Conservation (phyloP, 2,797 vertebrate genomes). For the Syngnathus acus region DNA sequence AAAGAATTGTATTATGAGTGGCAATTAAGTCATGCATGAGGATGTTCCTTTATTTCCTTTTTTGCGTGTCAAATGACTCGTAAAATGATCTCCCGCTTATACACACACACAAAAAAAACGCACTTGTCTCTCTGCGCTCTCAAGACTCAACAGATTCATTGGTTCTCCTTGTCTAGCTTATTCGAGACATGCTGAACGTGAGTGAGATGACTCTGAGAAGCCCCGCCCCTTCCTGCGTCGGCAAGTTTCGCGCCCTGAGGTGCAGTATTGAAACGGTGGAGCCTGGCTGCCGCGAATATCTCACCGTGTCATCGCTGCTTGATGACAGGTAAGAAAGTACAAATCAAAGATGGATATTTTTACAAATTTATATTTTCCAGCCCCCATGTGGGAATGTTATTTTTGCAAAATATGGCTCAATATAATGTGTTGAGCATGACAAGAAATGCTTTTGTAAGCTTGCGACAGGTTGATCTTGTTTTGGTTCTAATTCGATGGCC, state of each 20-base stretch:
- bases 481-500: too few species aligned
- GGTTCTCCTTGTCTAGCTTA: constrained; percentile 59
- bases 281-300: constrained; percentile 60
- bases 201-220: constrained; percentile 69
- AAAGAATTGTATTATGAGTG: too few species aligned
- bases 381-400: too few species aligned
- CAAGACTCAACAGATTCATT: background rate
- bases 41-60: background rate
- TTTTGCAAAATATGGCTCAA: too few species aligned
- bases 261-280: constrained; percentile 74
- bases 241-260: constrained; percentile 77
- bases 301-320: constrained; percentile 52
- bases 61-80: background rate
- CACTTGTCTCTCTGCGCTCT: background rate
- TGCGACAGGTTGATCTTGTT: too few species aligned
- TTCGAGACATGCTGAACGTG: constrained; percentile 76
- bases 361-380: too few species aligned
- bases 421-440: too few species aligned
- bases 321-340: constrained; percentile 53
- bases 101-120: background rate
- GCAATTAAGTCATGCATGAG: background rate
- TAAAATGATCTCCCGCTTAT: background rate
- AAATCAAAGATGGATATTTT: too few species aligned
- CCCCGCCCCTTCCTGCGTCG: constrained; percentile 62
- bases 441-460: too few species aligned